These are phyloP conservation scores for Thalassophryne amazonica DNA, from an alignment of 2,797 vertebrate genomes.

Conservation along the genomic window DNA sequence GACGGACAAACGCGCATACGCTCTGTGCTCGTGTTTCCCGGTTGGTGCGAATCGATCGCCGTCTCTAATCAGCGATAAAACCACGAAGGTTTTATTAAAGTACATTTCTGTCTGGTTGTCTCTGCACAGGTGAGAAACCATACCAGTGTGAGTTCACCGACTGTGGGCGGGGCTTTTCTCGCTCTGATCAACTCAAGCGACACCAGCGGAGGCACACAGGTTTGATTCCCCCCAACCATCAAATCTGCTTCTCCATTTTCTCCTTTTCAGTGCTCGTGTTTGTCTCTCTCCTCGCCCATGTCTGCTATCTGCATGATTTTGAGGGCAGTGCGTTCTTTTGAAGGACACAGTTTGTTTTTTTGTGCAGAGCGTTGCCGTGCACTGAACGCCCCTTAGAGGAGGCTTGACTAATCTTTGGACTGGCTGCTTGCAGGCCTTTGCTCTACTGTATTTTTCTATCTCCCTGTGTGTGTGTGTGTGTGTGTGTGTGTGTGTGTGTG, in stretches of 20 bases:
- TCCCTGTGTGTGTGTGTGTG: slow-evolving; percentile 55
- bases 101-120: neutral
- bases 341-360: slow-evolving; percentile 20
- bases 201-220: slow-evolving; percentile 99
- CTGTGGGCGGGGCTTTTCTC: slow-evolving; percentile 95
- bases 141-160: slow-evolving; percentile 98
- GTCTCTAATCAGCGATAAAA: too few relatives aligned
- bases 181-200: slow-evolving; percentile 96
- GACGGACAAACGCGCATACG: too few relatives aligned
- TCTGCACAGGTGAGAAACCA: slow-evolving; percentile 91
- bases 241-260: slow-evolving; percentile 5
- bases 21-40: too few relatives aligned
- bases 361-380: neutral
- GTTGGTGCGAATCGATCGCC: too few relatives aligned
- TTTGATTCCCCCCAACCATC: slow-evolving; percentile 60
- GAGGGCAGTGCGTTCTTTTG: neutral
- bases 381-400: slow-evolving; percentile 8
- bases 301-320: slow-evolving; percentile 52
- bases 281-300: neutral
- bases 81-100: too few relatives aligned
- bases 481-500: slow-evolving; percentile 49
- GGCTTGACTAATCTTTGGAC: slow-evolving; percentile 53
- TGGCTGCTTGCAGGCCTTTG: slow-evolving; percentile 67
- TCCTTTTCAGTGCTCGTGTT: neutral
- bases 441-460: slow-evolving; percentile 74